A percentile compares a stretch with the other conserved stretches of the same genome.
phyloP scores from a whole-genome alignment of 2,888 invertebrate species.

The Cosmia pyralina region DNA sequence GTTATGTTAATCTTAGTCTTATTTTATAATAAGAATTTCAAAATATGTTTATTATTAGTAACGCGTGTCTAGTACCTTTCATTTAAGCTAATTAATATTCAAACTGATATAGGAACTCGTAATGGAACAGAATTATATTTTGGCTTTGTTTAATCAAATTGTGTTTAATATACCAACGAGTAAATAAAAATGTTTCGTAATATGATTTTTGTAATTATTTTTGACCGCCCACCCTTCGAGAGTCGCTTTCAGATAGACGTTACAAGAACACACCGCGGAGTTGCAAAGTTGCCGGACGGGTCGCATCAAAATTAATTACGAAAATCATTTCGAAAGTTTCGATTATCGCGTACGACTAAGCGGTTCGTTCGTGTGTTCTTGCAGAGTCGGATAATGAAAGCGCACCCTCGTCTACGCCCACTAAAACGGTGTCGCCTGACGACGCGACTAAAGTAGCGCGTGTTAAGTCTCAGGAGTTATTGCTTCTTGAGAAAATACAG shows the following conservation, averaged over 20 bases:
- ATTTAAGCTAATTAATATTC: constrained; percentile 85
- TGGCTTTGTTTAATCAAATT: constrained; percentile 89
- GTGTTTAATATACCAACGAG: constrained; percentile 89
- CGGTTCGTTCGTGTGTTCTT: constrained; percentile 91
- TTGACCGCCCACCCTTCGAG: constrained; percentile 82
- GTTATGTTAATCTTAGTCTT: constrained; percentile 88
- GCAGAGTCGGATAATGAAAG: constrained; percentile 95
- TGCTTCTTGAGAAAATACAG: constrained; percentile 92
- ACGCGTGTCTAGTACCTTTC: constrained; percentile 85
- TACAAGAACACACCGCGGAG: constrained; percentile 84
- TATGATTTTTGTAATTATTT: constrained; percentile 90
- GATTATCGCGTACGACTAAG: constrained; percentile 74
- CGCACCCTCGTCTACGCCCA: constrained; percentile 91
- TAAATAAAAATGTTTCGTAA: constrained; percentile 89
- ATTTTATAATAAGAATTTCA: constrained; percentile 85
- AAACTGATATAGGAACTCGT: constrained; percentile 84
- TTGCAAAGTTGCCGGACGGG: constrained; percentile 74
- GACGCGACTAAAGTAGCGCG: constrained; percentile 77
- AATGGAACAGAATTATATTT: constrained; percentile 81
- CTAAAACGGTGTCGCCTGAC: constrained; percentile 82
- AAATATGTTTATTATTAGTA: constrained; percentile 83
- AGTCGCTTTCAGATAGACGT: constrained; percentile 81
- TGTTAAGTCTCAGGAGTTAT: constrained; percentile 92
- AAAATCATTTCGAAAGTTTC: constrained; percentile 80
- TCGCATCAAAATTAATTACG: constrained; percentile 89